These are phyloP conservation scores for Tinamus major DNA, from an alignment of 2,797 vertebrate genomes.

Conservation along the genomic window DNA sequence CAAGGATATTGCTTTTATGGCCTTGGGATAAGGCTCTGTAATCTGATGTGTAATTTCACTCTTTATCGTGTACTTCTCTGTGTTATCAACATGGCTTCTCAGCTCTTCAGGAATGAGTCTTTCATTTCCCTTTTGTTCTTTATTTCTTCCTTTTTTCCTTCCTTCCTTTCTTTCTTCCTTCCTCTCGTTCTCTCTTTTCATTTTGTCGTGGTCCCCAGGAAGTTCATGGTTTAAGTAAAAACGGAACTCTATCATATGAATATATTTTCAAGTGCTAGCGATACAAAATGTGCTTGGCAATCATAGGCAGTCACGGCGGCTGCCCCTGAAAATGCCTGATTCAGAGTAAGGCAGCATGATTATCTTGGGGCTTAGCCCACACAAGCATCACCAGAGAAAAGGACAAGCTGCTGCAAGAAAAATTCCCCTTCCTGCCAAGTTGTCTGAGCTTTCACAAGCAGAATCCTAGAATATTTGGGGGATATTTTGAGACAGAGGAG, in stretches of 20 bases:
- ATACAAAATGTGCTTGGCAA: conserved; percentile 22
- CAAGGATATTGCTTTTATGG: not conserved
- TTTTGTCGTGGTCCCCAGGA: not conserved
- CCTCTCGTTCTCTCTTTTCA: not conserved
- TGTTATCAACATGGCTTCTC: not conserved
- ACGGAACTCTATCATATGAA: not conserved
- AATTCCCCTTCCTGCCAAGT: not conserved
- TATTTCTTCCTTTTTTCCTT: not conserved
- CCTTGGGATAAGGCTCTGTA: not conserved
- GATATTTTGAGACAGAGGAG: not conserved
- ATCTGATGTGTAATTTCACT: not conserved
- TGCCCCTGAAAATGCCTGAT: conserved; percentile 54
- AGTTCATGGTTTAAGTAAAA: conserved; percentile 10
- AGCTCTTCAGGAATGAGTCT: not conserved
- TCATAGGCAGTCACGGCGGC: conserved; percentile 26
- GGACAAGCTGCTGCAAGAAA: not conserved
- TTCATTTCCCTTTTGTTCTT: not conserved
- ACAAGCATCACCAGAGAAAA: conserved; percentile 39
- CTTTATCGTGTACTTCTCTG: not conserved
- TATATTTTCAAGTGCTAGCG: not conserved
- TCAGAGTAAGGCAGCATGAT: conserved; percentile 23
- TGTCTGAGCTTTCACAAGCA: conserved; percentile 14
- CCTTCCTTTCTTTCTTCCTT: not conserved
- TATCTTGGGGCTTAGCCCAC: conserved; percentile 9
- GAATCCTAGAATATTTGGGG: not conserved